Conservation (phyloP, 1,140 invertebrate species). For the Drosophila paulistorum region DNA sequence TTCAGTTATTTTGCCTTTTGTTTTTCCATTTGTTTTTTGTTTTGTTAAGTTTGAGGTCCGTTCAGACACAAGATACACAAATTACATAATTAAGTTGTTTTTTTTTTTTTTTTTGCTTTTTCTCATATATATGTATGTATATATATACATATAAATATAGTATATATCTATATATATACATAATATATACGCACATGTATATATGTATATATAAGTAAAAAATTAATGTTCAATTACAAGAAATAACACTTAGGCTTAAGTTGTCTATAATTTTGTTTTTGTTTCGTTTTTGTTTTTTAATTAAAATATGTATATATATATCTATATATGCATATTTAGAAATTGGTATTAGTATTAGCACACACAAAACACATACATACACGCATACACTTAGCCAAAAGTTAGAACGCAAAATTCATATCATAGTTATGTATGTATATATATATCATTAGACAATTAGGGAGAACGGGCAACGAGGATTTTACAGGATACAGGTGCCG, state of each 20-base stretch:
- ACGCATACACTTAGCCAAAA: constrained; percentile 10
- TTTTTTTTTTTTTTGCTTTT: constrained; percentile 32
- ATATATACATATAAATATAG: constrained; percentile 27
- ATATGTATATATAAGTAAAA: constrained; percentile 56
- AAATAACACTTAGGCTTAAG: constrained; percentile 79
- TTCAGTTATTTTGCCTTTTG: constrained; percentile 19
- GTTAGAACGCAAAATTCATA: constrained; percentile 1
- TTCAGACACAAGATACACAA: constrained; percentile 77
- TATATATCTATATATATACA: constrained; percentile 23
- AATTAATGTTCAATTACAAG: constrained; percentile 80
- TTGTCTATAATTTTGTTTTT: constrained; percentile 50
- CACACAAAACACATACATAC: constrained; percentile 10
- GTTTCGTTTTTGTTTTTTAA: constrained; percentile 37
- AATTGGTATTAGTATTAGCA: constrained; percentile 15
- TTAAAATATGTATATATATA: constrained; percentile 58
- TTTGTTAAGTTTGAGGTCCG: constrained; percentile 75
- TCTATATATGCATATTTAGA: constrained; percentile 18
- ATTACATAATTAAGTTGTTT: constrained; percentile 51
- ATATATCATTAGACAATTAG: constrained; percentile 18
- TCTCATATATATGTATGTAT: constrained; percentile 8
- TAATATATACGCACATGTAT: constrained; percentile 6
- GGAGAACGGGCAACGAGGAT: constrained; percentile 3
- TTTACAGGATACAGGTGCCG: not conserved
- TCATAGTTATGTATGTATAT: constrained; percentile 8
- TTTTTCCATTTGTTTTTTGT: constrained; percentile 34